Percentiles rank a stretch among this genome's conserved stretches.
These are phyloP conservation scores for Decapterus maruadsi DNA, from an alignment of 2,797 vertebrate species.

Conservation along the genomic window DNA sequence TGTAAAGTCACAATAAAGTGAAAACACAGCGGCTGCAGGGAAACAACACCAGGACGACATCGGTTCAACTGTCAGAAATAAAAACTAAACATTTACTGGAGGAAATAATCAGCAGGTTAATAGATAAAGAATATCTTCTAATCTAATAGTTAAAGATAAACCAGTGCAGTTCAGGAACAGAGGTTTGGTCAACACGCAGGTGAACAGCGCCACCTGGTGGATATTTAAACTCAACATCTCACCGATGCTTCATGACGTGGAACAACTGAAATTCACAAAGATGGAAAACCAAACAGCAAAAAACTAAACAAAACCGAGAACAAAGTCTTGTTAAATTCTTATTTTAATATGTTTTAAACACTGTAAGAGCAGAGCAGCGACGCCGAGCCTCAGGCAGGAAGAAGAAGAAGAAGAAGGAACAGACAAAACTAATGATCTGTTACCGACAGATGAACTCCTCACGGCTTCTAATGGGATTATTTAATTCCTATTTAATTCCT, in stretches of 20 bases:
- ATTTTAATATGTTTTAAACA: no score
- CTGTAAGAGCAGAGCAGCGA: no score
- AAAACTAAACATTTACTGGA: no score
- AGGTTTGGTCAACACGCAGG: background rate
- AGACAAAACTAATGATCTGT: no score
- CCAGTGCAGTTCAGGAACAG: background rate
- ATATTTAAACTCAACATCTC: background rate
- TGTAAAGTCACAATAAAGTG: background rate
- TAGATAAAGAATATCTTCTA: background rate
- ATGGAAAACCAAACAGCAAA: background rate
- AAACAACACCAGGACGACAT: background rate
- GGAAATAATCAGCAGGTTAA: background rate
- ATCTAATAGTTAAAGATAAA: background rate
- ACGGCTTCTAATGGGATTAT: no score
- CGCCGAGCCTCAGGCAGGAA: no score
- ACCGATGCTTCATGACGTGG: background rate
- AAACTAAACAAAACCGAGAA: no score
- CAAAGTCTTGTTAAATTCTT: no score
- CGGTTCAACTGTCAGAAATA: background rate
- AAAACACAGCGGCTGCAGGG: background rate
- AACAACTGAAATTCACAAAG: background rate
- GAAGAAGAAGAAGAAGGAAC: no score
- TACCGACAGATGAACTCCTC: no score
- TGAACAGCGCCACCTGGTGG: conserved; percentile 54
- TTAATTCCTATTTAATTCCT: no score